Evolutionary conservation across 2,797 vertebrate species (phyloP).

Genomic region (Parauchenoglanis punctatus): DNA sequence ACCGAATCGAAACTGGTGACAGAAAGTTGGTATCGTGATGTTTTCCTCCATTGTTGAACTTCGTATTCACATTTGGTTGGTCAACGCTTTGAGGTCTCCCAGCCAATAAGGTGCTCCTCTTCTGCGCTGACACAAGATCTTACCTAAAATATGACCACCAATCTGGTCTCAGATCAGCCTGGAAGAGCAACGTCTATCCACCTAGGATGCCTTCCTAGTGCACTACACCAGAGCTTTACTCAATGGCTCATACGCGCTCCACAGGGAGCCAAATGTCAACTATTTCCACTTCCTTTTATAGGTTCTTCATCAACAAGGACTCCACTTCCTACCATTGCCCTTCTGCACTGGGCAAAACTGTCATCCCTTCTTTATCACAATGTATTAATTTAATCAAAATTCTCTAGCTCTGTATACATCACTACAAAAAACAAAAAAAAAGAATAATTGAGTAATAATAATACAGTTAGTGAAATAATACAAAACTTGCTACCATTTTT

Average conservation of each 20-base stretch:
- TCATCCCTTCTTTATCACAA: conserved; percentile 68
- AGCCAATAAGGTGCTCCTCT: neutral
- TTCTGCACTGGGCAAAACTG: conserved; percentile 41
- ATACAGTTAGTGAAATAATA: conserved; percentile 66
- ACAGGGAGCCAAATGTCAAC: neutral
- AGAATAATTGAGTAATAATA: conserved; percentile 54
- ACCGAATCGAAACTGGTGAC: neutral
- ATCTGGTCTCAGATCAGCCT: conserved; percentile 28
- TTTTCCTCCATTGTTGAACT: neutral
- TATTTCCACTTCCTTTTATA: neutral
- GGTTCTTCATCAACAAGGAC: neutral
- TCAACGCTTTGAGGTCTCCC: neutral
- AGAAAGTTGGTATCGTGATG: too few relatives aligned
- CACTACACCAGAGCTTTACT: neutral
- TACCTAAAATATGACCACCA: neutral
- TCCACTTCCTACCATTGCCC: neutral
- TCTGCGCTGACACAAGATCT: neutral
- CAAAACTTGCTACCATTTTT: conserved; percentile 73
- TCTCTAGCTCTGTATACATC: conserved; percentile 61
- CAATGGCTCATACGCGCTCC: neutral
- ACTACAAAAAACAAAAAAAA: conserved; percentile 30
- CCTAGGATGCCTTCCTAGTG: neutral
- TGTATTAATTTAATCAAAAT: conserved; percentile 52
- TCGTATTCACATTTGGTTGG: neutral
- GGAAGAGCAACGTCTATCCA: conserved; percentile 2